Conservation (phyloP, 2,113 vertebrate species). For the Xyliphius kryptos region DNA sequence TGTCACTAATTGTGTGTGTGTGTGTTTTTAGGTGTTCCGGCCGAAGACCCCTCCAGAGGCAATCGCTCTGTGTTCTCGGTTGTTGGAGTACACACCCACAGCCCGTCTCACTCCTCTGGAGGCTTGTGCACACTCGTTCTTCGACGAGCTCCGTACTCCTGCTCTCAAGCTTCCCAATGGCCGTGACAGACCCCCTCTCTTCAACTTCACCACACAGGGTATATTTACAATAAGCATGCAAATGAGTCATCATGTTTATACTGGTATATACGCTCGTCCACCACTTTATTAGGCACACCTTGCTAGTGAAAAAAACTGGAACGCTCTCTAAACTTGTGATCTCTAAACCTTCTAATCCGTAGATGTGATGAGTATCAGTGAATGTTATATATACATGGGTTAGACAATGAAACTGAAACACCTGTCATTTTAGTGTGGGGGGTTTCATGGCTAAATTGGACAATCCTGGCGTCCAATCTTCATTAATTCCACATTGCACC, state of each 20-base stretch:
- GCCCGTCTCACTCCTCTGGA: constrained; percentile 91
- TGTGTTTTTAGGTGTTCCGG: constrained; percentile 82
- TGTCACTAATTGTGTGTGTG: constrained; percentile 13
- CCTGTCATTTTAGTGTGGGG: too few species aligned
- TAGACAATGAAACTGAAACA: too few species aligned
- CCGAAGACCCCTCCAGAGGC: constrained; percentile 95
- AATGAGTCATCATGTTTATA: too few species aligned
- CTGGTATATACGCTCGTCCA: neutral
- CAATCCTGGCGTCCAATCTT: too few species aligned
- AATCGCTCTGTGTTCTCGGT: constrained; percentile 91
- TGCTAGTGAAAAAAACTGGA: too few species aligned
- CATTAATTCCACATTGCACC: too few species aligned
- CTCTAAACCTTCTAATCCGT: too few species aligned
- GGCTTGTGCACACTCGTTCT: constrained; percentile 97
- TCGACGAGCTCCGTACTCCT: constrained; percentile 96
- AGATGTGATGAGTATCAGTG: too few species aligned
- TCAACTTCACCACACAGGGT: constrained; percentile 99
- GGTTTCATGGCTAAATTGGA: too few species aligned
- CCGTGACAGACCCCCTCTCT: constrained; percentile 92
- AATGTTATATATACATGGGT: too few species aligned
- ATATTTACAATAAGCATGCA: neutral
- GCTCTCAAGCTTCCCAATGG: constrained; percentile 95
- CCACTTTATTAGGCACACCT: too few species aligned
- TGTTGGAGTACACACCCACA: constrained; percentile 96
- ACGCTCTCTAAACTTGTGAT: too few species aligned